These are phyloP conservation scores for Murina feae DNA, from an alignment of 2,113 vertebrate species.

Conservation along the genomic window DNA sequence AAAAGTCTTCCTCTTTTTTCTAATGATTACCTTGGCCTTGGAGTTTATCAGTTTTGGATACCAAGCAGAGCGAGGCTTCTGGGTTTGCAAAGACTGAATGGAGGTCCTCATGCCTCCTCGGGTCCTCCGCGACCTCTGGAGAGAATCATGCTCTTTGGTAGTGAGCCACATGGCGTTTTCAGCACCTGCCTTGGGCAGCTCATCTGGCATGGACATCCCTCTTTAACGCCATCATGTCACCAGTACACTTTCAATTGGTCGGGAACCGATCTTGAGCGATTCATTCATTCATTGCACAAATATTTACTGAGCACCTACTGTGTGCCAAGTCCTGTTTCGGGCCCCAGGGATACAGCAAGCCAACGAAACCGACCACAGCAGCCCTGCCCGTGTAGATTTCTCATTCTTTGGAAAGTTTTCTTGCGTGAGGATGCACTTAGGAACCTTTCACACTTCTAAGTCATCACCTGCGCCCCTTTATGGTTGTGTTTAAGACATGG, in stretches of 20 bases:
- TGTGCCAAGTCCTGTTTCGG: not conserved
- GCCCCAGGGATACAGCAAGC: too few species aligned
- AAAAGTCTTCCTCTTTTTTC: not conserved
- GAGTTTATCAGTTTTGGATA: not conserved
- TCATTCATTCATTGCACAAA: conserved; percentile 49
- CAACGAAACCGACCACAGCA: not conserved
- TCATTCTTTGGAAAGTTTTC: not conserved
- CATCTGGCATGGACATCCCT: not conserved
- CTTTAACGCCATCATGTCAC: not conserved
- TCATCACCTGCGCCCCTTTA: not conserved
- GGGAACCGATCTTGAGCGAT: not conserved
- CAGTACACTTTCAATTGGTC: not conserved
- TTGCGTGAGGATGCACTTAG: not conserved
- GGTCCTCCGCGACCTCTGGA: rapidly evolving
- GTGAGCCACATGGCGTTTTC: not conserved
- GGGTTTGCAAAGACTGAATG: not conserved
- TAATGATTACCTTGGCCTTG: not conserved
- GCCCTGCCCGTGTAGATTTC: rapidly evolving
- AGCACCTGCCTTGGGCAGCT: not conserved
- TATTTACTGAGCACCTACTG: conserved; percentile 30
- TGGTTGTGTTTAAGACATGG: not conserved
- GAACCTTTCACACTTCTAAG: not conserved
- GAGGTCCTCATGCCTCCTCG: not conserved
- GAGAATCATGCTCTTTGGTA: not conserved
- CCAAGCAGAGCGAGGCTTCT: not conserved